phyloP scores from a whole-genome alignment of 1,140 invertebrate genomes.

The Halyomorpha halys region DNA sequence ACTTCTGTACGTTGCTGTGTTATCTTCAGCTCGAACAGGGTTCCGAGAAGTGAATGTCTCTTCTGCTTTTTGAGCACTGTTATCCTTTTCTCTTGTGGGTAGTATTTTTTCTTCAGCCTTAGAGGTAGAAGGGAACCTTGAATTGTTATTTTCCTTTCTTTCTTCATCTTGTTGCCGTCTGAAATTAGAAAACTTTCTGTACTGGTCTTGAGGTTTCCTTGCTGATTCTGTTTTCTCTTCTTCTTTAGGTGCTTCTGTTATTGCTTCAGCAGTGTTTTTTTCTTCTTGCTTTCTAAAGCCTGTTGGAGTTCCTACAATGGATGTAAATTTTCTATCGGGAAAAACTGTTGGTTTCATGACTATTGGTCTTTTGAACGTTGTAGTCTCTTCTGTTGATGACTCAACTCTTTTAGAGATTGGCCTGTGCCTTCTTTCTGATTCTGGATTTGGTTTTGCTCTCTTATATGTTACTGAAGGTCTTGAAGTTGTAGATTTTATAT shows the following conservation, averaged over 20 bases:
- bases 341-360: conserved; percentile 7
- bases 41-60: not conserved
- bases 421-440: conserved; percentile 3
- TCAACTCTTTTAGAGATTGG: not conserved
- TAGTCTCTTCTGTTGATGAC: conserved; percentile 8
- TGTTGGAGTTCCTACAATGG: conserved; percentile 13
- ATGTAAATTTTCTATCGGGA: conserved; percentile 20
- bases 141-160: not conserved
- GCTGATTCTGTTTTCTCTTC: conserved; percentile 4
- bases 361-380: conserved; percentile 4
- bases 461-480: not conserved
- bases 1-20: not conserved
- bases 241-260: not conserved
- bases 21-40: not conserved
- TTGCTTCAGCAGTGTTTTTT: not conserved
- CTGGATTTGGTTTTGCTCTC: not conserved
- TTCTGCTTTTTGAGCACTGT: not conserved
- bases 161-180: conserved; percentile 9
- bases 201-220: not conserved
- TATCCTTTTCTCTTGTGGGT: not conserved
- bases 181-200: conserved; percentile 6
- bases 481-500: conserved; percentile 15
- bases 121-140: not conserved
- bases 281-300: conserved; percentile 22
- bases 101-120: not conserved